Evolutionary conservation across 2,888 invertebrate genomes (phyloP).

Genomic region (Archips crataeganus): DNA sequence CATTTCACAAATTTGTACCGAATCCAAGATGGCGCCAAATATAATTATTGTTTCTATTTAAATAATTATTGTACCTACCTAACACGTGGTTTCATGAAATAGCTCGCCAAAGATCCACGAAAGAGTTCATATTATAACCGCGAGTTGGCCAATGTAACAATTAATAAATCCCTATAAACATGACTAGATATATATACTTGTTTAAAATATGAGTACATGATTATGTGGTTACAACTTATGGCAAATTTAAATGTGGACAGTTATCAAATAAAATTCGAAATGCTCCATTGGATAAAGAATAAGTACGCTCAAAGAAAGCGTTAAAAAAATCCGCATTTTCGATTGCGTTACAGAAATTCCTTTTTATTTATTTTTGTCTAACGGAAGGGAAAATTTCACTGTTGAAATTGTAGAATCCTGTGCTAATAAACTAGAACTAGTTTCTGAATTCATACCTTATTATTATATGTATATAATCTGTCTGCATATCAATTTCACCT

Average conservation of each 20-base stretch:
- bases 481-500: background rate
- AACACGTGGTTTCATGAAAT: conserved; percentile 7
- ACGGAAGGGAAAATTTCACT: background rate
- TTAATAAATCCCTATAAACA: conserved; percentile 36
- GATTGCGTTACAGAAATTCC: background rate
- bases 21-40: background rate
- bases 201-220: conserved; percentile 30
- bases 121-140: conserved; percentile 8
- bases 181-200: conserved; percentile 22
- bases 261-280: background rate
- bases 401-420: background rate
- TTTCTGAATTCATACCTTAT: background rate
- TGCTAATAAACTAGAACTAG: background rate
- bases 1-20: background rate
- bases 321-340: background rate
- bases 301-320: too few relatives aligned
- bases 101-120: conserved; percentile 11
- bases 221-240: conserved; percentile 29
- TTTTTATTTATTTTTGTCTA: too few relatives aligned
- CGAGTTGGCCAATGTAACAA: conserved; percentile 33
- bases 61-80: background rate
- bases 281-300: too few relatives aligned
- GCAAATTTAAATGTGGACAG: background rate
- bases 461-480: background rate
- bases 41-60: background rate